Evolutionary conservation across 1,140 invertebrate species (phyloP).

Genomic region (Pseudomyrmex sp.): DNA sequence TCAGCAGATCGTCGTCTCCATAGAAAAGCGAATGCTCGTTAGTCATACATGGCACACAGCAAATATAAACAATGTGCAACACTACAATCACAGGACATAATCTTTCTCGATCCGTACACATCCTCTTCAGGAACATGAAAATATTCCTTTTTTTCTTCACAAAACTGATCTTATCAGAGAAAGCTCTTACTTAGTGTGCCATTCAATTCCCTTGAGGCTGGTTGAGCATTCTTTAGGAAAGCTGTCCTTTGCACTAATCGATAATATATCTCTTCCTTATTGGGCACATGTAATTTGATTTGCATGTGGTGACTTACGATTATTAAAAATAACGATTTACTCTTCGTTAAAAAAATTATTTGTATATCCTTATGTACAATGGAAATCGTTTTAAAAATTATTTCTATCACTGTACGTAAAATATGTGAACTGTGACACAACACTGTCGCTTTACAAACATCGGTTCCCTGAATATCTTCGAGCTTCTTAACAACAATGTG

Average conservation of each 20-base stretch:
- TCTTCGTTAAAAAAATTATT: constrained; percentile 64
- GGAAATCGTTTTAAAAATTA: constrained; percentile 32
- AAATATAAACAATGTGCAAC: constrained; percentile 39
- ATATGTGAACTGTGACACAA: constrained; percentile 37
- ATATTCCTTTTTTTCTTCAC: constrained; percentile 24
- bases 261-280: constrained; percentile 19
- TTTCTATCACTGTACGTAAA: constrained; percentile 54
- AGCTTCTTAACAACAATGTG: constrained; percentile 51
- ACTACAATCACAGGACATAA: constrained; percentile 69
- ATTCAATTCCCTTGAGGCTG: constrained; percentile 30
- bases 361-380: constrained; percentile 22
- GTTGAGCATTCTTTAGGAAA: constrained; percentile 69
- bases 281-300: constrained; percentile 57
- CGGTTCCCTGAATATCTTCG: constrained; percentile 29
- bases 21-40: constrained; percentile 63
- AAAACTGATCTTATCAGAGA: constrained; percentile 27
- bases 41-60: constrained; percentile 61
- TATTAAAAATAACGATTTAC: constrained; percentile 67
- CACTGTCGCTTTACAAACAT: constrained; percentile 8
- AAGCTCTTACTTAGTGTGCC: constrained; percentile 17
- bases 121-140: constrained; percentile 44
- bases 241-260: constrained; percentile 18
- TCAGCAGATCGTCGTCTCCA: constrained; percentile 57
- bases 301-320: constrained; percentile 39
- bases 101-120: constrained; percentile 58